Evolutionary conservation across 2,797 vertebrate genomes (phyloP).

Genomic region (Notolabrus celidotus): DNA sequence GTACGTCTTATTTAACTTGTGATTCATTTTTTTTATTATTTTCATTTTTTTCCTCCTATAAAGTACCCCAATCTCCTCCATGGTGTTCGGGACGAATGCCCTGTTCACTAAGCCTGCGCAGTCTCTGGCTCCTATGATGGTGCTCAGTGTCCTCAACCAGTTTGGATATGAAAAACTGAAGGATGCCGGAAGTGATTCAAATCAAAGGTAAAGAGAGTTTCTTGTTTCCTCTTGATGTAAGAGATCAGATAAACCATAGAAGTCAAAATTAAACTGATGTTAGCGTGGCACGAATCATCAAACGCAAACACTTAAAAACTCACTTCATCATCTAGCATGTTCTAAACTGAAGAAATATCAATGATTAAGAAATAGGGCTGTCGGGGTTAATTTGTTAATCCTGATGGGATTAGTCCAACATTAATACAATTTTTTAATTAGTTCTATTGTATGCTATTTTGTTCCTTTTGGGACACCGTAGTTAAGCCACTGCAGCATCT

Average conservation of each 20-base stretch:
- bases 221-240: conserved; percentile 15
- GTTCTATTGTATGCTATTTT: too few relatives aligned
- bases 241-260: background rate
- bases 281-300: background rate
- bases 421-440: too few relatives aligned
- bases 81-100: conserved; percentile 94
- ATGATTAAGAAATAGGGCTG: too few relatives aligned
- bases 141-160: conserved; percentile 88
- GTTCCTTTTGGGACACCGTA: too few relatives aligned
- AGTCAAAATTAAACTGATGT: background rate
- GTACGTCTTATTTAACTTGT: background rate
- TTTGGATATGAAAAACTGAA: conserved; percentile 89
- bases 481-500: too few relatives aligned
- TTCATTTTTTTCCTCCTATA: background rate
- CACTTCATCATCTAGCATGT: too few relatives aligned
- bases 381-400: too few relatives aligned
- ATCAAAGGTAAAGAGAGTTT: conserved; percentile 78
- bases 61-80: conserved; percentile 92
- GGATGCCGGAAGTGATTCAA: conserved; percentile 50
- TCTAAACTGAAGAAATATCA: too few relatives aligned
- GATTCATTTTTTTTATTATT: background rate
- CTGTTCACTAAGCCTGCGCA: conserved; percentile 94
- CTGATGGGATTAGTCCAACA: too few relatives aligned
- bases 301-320: too few relatives aligned
- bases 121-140: conserved; percentile 92